Base-by-base conservation (phyloP, 1,140 invertebrate genomes). In the Ooceraea biroi region DNA sequence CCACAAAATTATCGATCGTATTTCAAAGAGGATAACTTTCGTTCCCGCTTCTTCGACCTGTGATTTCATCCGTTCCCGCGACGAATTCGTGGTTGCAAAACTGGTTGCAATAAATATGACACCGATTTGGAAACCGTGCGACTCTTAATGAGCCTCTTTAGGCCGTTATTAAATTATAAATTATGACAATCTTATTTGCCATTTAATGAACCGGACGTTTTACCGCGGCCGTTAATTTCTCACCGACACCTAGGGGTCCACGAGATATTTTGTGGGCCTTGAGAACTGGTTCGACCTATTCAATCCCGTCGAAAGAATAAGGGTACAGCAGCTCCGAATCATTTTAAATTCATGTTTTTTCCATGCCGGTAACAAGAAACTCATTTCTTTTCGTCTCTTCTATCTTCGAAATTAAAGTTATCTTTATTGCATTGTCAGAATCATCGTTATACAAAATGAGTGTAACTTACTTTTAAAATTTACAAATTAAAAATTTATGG, bases 131-230 rank as follows among this genome's bases (percentile, higher is more conserved):
- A 92, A 91, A 93, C 86, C 87, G 82, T 90, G 88, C 89, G 85
- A 82, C 87, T 89, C 89, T 91, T 93, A 93, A 93, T 93, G 85
- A 91, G 73, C 90, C 90, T 93, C 90, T 85, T 88, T 88, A 93
- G 89, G 61, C 87, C 88, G 89, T 93, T 92, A 93, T 93, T 93
- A 92, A 94, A 93, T 94, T 92, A 92, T 93, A 92, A 93, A 93
- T 94, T 93, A 94, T 92, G 91, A 92, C 92, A 92, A 92, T 92
- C 89, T 91, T 90, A 85, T 92, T 88, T 86, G 82, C 30, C 87
- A 89, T 90, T 93, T 93, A 92, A 93, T 90, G 88, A 93, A 90
- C 88, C 89, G 77, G 88, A 91, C 88, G 77, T 92, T 92, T 92
- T 92, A 92, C 85, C 88, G 74, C 60, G 44, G 71, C 83, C 72